These are phyloP conservation scores for Vultur gryphus DNA, from an alignment of 2,797 vertebrate species.

Conservation along the genomic window DNA sequence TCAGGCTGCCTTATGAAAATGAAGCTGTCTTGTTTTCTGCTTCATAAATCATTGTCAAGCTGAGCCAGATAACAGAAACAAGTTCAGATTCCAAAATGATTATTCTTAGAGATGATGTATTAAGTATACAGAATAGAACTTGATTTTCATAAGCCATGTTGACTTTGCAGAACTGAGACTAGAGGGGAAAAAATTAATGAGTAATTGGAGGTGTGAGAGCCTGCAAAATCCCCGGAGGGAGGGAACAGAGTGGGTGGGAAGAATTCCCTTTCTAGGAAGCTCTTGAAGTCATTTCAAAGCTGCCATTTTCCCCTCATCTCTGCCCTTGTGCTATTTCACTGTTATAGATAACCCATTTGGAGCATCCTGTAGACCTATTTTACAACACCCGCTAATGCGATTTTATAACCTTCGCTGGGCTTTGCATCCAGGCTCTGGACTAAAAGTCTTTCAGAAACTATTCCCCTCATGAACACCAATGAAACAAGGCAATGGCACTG, in stretches of 20 bases:
- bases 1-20: conserved; percentile 80
- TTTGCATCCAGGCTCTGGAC: background rate
- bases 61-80: conserved; percentile 74
- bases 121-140: conserved; percentile 74
- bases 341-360: conserved; percentile 5
- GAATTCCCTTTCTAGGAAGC: background rate
- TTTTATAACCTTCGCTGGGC: background rate
- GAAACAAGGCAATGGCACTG: background rate
- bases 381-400: background rate
- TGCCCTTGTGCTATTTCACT: conserved; percentile 3
- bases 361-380: conserved; percentile 10
- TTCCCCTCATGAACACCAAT: background rate
- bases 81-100: conserved; percentile 79
- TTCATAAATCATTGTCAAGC: conserved; percentile 84
- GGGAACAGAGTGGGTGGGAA: background rate
- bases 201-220: conserved; percentile 37
- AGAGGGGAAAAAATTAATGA: conserved; percentile 32
- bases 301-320: conserved; percentile 29
- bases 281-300: conserved; percentile 33
- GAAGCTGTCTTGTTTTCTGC: conserved; percentile 81
- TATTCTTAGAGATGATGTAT: conserved; percentile 79
- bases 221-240: background rate
- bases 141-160: conserved; percentile 69
- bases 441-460: background rate
- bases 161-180: conserved; percentile 67